These are phyloP conservation scores for Sinhomidia bicolor DNA, from an alignment of 2,888 invertebrate genomes.

Conservation along the genomic window DNA sequence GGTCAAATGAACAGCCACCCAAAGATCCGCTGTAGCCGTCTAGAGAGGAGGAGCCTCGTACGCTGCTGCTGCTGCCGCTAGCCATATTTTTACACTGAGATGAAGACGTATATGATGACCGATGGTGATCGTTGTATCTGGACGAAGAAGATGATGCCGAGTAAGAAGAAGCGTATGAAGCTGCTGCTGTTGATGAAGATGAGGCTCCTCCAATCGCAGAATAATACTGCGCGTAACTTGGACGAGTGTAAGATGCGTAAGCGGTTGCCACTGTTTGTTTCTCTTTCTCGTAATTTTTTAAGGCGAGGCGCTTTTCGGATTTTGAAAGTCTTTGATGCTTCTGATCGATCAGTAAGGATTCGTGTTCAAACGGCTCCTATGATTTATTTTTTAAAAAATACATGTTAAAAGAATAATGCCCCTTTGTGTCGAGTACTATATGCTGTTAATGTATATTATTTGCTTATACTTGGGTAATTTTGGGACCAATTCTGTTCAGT, in stretches of 20 bases:
- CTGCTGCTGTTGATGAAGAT: conserved; percentile 22
- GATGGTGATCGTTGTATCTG: background rate
- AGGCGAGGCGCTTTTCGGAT: conserved; percentile 95
- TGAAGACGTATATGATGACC: background rate
- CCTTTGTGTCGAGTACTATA: too few relatives aligned
- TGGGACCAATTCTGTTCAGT: conserved; percentile 82
- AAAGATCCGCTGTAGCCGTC: conserved; percentile 8
- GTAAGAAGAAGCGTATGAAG: background rate
- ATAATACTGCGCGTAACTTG: conserved; percentile 81
- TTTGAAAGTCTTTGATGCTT: conserved; percentile 97
- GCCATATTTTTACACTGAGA: background rate
- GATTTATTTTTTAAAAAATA: too few relatives aligned
- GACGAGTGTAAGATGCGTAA: conserved; percentile 80
- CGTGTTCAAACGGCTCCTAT: conserved; percentile 95
- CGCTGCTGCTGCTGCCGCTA: background rate
- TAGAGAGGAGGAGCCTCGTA: conserved; percentile 20
- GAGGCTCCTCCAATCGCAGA: conserved; percentile 76
- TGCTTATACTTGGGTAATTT: conserved; percentile 83
- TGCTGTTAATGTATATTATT: background rate
- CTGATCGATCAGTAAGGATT: conserved; percentile 95
- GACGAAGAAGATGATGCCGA: background rate
- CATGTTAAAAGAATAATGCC: too few relatives aligned
- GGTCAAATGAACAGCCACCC: conserved; percentile 53
- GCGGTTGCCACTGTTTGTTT: conserved; percentile 85
- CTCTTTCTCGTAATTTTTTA: conserved; percentile 95